Conservation (phyloP, 2,797 vertebrate species). For the Sardinella longiceps region DNA sequence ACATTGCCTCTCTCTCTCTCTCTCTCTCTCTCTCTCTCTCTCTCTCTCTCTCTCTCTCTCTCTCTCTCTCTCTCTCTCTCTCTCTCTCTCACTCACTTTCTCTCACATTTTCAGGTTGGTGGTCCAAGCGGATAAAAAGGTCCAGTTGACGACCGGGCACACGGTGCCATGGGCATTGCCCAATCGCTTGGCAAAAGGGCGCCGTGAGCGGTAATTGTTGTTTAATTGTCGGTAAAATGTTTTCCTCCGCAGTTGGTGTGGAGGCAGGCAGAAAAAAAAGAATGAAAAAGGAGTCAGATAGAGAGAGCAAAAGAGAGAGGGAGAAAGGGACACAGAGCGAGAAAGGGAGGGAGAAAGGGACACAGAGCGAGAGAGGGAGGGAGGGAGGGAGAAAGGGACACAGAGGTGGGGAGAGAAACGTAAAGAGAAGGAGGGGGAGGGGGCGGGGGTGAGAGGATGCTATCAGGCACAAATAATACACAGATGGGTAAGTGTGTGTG, state of each 20-base stretch:
- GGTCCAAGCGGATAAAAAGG: conserved; percentile 10
- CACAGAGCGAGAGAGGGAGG: background rate
- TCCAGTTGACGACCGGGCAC: background rate
- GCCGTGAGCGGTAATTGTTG: conserved; percentile 65
- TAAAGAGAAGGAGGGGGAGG: background rate
- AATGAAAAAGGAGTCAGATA: conserved; percentile 19
- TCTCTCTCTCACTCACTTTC: background rate
- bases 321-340: background rate
- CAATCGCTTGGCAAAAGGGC: conserved; percentile 60
- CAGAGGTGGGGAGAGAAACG: background rate
- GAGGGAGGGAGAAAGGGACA: background rate
- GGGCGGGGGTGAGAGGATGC: no score
- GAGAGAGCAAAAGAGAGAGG: background rate
- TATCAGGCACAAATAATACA: background rate
- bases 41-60: background rate
- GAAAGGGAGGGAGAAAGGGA: background rate
- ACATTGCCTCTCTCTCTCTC: background rate
- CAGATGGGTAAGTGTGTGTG: background rate
- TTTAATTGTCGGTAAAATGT: conserved; percentile 73
- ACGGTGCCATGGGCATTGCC: conserved; percentile 58
- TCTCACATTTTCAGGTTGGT: background rate
- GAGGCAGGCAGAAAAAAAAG: conserved; percentile 47
- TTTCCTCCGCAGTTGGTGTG: conserved; percentile 68
- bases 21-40: background rate
- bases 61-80: background rate